Conservation (phyloP, 2,113 vertebrate species). For the Triplophysa dalaica region DNA sequence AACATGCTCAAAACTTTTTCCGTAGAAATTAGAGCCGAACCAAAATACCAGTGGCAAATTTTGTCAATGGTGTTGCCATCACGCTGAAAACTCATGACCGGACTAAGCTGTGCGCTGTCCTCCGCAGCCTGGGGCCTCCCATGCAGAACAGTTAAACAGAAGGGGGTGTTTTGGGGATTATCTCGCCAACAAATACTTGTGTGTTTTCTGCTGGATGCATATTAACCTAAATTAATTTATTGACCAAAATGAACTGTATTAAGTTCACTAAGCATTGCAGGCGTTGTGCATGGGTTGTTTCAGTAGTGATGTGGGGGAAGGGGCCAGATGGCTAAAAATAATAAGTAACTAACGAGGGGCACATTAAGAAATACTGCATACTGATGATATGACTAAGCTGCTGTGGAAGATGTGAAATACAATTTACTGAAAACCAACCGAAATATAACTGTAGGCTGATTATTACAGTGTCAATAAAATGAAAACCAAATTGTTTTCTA, state of each 20-base stretch:
- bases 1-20: background rate
- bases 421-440: conserved; percentile 11
- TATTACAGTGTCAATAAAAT: background rate
- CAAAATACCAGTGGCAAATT: background rate
- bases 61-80: conserved; percentile 5
- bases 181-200: background rate
- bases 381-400: conserved; percentile 5
- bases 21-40: background rate
- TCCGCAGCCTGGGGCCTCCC: background rate
- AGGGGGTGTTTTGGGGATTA: background rate
- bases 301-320: background rate
- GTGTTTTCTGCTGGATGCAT: background rate
- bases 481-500: background rate
- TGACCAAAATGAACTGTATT: background rate
- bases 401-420: background rate
- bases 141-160: background rate
- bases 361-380: background rate
- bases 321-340: background rate
- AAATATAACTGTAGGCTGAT: background rate
- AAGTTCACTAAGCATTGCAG: background rate
- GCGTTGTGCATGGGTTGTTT: background rate
- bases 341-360: conserved; percentile 14
- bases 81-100: conserved; percentile 47
- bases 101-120: background rate
- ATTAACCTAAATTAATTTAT: too few species aligned